phyloP scores from a whole-genome alignment of 2,888 invertebrate genomes.

The Drosophila cognata region DNA sequence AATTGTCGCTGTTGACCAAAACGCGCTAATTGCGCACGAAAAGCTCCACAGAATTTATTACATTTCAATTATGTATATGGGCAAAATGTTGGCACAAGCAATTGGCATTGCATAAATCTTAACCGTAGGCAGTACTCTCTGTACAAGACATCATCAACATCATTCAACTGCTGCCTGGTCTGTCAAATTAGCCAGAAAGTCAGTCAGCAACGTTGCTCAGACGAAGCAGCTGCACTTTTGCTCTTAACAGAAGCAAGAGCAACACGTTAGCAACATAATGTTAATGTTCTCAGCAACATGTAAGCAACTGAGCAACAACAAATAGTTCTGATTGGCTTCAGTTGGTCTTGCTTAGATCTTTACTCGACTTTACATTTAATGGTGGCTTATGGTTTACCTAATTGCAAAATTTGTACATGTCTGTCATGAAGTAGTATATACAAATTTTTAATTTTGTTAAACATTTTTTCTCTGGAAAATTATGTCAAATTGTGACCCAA shows the following conservation, averaged over 20 bases:
- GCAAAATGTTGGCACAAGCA: constrained; percentile 74
- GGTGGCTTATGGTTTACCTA: not conserved
- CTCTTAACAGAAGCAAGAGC: constrained; percentile 3
- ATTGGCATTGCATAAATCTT: constrained; percentile 79
- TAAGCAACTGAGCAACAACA: constrained; percentile 31
- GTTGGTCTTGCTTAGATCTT: not conserved
- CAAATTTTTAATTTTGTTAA: not conserved
- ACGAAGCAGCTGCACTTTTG: constrained; percentile 19
- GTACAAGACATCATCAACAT: constrained; percentile 40
- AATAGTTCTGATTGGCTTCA: constrained; percentile 32
- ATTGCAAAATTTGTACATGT: not conserved
- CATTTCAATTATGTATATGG: constrained; percentile 81
- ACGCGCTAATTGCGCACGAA: constrained; percentile 67
- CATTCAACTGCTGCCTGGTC: constrained; percentile 42
- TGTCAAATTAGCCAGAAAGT: constrained; percentile 75
- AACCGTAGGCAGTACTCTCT: constrained; percentile 17
- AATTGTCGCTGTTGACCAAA: constrained; percentile 70
- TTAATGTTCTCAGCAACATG: constrained; percentile 52
- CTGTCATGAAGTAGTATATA: not conserved
- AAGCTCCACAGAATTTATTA: constrained; percentile 74
- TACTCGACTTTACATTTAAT: not conserved
- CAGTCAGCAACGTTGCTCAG: constrained; percentile 52
- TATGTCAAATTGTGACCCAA: not conserved
- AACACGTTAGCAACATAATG: constrained; percentile 42
- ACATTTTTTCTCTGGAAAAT: not conserved